Evolutionary conservation across 2,797 vertebrate genomes (phyloP).

Genomic region (Phoebastria nigripes): DNA sequence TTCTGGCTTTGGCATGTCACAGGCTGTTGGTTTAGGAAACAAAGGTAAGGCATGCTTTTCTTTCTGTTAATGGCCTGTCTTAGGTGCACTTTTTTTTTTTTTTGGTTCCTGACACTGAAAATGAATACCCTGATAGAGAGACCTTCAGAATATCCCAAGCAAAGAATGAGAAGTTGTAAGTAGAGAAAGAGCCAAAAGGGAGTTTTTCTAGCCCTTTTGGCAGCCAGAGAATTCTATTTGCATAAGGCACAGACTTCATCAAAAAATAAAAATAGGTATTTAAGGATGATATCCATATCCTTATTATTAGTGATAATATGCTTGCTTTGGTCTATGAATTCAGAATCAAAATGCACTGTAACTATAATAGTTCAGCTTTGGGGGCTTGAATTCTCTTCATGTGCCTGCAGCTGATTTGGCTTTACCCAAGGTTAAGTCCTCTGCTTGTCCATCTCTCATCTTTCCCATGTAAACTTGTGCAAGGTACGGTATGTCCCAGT

Average conservation of each 20-base stretch:
- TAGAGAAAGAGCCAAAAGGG: not conserved
- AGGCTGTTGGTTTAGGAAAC: not conserved
- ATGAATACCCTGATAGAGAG: not conserved
- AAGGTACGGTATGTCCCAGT: not conserved
- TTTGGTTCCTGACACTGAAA: not conserved
- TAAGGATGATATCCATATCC: not conserved
- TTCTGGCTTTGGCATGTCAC: not conserved
- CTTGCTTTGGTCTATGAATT: not conserved
- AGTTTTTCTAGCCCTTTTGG: not conserved
- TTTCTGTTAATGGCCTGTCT: not conserved
- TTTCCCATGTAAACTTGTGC: not conserved
- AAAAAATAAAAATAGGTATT: not conserved
- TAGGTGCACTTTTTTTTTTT: not conserved
- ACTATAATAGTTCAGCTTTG: not conserved
- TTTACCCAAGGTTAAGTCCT: not conserved
- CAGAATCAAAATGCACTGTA: not conserved
- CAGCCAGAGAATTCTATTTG: not conserved
- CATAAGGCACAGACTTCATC: not conserved
- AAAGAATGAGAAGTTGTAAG: not conserved
- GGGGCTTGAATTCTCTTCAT: not conserved
- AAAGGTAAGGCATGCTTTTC: not conserved
- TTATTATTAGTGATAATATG: not conserved
- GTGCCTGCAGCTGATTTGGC: not conserved
- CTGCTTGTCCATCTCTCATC: not conserved
- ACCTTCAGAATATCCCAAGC: not conserved